Evolutionary conservation across 1,140 invertebrate species (phyloP).

Genomic region (Scaptomyza pallida): DNA sequence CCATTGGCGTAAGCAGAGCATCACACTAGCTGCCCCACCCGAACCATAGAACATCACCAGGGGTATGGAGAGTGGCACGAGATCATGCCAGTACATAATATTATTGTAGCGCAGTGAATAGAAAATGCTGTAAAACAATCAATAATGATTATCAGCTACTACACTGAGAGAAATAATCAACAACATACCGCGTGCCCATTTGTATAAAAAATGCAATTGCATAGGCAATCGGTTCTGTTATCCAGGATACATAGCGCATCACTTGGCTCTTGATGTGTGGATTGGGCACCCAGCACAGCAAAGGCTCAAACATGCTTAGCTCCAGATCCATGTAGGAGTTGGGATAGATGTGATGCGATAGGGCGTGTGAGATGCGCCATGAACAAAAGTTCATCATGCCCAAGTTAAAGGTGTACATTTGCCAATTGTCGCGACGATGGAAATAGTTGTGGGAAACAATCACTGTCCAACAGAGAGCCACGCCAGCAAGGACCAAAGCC

Average conservation of each 20-base stretch:
- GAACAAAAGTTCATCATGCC: constrained; percentile 87
- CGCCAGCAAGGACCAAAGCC: constrained; percentile 84
- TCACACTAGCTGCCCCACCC: constrained; percentile 52
- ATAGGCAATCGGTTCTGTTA: constrained; percentile 86
- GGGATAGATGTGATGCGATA: constrained; percentile 92
- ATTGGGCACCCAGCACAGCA: constrained; percentile 88
- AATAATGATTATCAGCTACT: constrained; percentile 6
- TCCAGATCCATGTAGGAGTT: constrained; percentile 92
- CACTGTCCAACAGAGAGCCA: constrained; percentile 86
- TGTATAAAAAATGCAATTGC: constrained; percentile 82
- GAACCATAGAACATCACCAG: constrained; percentile 84
- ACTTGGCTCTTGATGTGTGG: constrained; percentile 84
- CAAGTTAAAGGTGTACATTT: constrained; percentile 92
- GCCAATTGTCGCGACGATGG: constrained; percentile 91
- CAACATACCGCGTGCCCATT: constrained; percentile 67
- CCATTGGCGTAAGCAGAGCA: constrained; percentile 85
- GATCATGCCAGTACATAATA: constrained; percentile 80
- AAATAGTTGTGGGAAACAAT: constrained; percentile 92
- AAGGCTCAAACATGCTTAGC: constrained; percentile 88
- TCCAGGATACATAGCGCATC: constrained; percentile 83
- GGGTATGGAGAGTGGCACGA: constrained; percentile 85
- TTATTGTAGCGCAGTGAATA: constrained; percentile 71
- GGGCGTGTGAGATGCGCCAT: constrained; percentile 90
- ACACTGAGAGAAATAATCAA: constrained; percentile 7
- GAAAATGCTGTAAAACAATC: constrained; percentile 59